Evolutionary conservation across 2,797 vertebrate species (phyloP), one percentile per base, ranked within the genome.

Genomic region (Xiphorhynchus erythropygius): DNA sequence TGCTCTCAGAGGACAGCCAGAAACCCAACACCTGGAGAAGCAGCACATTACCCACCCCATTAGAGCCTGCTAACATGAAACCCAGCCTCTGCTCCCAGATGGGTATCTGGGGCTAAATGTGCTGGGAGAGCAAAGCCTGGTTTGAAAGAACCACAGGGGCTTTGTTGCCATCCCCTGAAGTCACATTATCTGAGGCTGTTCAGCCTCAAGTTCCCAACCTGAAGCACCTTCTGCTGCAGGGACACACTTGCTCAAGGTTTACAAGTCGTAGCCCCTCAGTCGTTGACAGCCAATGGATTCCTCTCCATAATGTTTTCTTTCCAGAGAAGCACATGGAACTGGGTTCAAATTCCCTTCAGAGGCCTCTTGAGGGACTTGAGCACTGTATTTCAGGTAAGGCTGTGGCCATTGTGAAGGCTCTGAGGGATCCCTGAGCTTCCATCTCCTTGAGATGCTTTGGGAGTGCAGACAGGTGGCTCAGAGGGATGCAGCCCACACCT

Each of bases 21-120:
- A 62, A 93, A 96, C 84, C 70, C 65, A 91, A 39, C 69, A 52
- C 81, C 63, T 44, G 60, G 47, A 52, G 83, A 73, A 90, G 60
- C 62, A 81, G 49, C 3, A 21, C 46, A 21, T 68, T 63, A 68
- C 57, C 52, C 75, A 42, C 60, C 64, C 77, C 25, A 9, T 65
- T 49, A 73, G 42, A 73, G 12, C 30, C 73, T 74, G 64, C 60
- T 28, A 41, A 30, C 13, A 23, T 1, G 27, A 95, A 90, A 86
- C 17, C 32, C 44, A 56, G 28, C 27, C 62, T 56, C 30, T 86
- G 78, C 55, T 69, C 42, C 59, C 60, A 56, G 59, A 67, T 15
- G 46, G 24, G 15, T 18, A 63, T 68, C 76, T 71, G 24, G 33
- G 73, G 57, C n/a, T 69, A 69, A 87, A 71, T 5, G 44, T 41